Conservation (phyloP, 2,113 vertebrate genomes). For the Myocastor coypus region DNA sequence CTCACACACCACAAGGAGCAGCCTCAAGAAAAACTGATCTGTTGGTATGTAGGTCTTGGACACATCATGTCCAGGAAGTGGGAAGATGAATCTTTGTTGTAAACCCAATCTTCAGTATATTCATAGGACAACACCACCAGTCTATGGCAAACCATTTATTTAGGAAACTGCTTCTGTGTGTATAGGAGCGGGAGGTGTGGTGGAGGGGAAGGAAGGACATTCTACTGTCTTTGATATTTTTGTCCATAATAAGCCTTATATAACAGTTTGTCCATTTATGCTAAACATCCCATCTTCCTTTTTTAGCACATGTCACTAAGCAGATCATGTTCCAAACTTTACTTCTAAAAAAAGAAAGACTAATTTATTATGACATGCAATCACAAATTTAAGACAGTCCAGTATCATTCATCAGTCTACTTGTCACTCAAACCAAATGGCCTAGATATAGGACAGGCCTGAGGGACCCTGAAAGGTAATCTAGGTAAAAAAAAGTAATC, state of each 20-base stretch:
- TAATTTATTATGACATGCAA: conserved; percentile 51
- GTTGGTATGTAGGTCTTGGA: not conserved
- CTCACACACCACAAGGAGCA: not conserved
- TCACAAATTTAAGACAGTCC: conserved; percentile 38
- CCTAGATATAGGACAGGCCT: conserved; percentile 51
- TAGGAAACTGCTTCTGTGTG: not conserved
- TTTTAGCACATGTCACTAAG: conserved; percentile 36
- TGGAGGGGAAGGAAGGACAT: not conserved
- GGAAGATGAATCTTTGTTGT: not conserved
- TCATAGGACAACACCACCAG: not conserved
- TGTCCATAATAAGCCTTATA: not conserved
- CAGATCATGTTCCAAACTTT: conserved; percentile 5
- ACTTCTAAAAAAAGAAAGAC: conserved; percentile 24
- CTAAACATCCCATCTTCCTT: conserved; percentile 22
- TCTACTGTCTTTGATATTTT: not conserved
- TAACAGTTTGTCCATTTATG: conserved; percentile 23
- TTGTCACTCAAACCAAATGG: conserved; percentile 62
- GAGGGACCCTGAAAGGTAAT: conserved; percentile 57
- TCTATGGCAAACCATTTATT: not conserved
- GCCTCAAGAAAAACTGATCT: not conserved
- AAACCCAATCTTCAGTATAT: not conserved
- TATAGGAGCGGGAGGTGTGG: not conserved
- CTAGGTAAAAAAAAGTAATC: conserved; percentile 67
- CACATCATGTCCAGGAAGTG: not conserved
- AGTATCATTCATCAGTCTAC: not conserved